Percentiles rank a stretch among this genome's conserved stretches.
Conservation (phyloP, 2,113 vertebrate species). For the Merops nubicus region DNA sequence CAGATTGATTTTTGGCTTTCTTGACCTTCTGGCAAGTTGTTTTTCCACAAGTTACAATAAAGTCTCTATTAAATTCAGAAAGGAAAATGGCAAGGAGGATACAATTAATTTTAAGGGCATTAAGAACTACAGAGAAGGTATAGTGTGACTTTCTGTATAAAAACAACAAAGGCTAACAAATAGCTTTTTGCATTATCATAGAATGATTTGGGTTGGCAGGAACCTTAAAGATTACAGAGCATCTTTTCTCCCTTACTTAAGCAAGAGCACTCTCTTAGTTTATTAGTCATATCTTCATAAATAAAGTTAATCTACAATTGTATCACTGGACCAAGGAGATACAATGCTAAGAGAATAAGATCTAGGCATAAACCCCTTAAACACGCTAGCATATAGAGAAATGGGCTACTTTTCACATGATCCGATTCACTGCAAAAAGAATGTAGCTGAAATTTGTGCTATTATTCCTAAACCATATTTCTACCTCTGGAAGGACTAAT, state of each 20-base stretch:
- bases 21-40: slow-evolving; percentile 15
- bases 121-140: slow-evolving; percentile 9
- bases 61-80: slow-evolving; percentile 53
- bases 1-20: slow-evolving; percentile 12
- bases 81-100: neutral
- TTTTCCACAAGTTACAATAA: slow-evolving; percentile 59
- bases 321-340: neutral
- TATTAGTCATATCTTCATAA: neutral
- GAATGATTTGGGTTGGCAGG: neutral
- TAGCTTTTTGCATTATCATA: neutral
- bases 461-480: neutral
- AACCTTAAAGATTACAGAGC: neutral
- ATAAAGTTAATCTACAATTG: neutral
- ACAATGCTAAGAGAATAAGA: neutral
- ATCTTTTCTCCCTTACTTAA: neutral
- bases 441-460: neutral
- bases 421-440: neutral
- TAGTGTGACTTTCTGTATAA: neutral
- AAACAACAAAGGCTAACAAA: slow-evolving; percentile 6
- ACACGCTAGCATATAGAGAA: neutral
- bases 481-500: neutral
- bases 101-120: slow-evolving; percentile 19
- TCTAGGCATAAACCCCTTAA: neutral
- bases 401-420: neutral
- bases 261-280: neutral